Conservation (phyloP, 2,113 vertebrate species). For the Henicopernis longicauda region DNA sequence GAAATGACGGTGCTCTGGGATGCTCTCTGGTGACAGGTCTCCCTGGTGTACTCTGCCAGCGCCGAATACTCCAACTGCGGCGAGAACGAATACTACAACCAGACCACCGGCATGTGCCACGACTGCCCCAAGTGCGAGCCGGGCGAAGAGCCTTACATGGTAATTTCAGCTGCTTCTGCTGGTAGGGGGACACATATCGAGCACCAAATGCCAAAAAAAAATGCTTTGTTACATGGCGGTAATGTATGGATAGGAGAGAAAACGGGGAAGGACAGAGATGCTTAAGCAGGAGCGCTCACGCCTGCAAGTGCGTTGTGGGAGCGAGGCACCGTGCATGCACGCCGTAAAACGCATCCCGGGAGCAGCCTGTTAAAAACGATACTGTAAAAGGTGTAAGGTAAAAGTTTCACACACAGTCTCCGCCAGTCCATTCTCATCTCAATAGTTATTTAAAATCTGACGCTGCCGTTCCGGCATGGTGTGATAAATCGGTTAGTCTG, state of each 20-base stretch:
- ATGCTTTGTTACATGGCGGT: not conserved
- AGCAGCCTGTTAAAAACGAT: not conserved
- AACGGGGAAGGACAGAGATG: not conserved
- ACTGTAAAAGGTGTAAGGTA: not conserved
- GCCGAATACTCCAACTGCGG: slow-evolving; percentile 91
- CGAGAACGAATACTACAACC: slow-evolving; percentile 96
- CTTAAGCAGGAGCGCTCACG: not conserved
- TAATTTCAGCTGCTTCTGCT: slow-evolving; percentile 62
- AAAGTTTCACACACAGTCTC: not conserved
- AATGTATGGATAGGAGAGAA: not conserved
- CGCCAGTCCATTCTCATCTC: not conserved
- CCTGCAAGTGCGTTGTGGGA: rapidly evolving
- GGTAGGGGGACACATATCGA: not conserved
- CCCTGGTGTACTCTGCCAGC: slow-evolving; percentile 76
- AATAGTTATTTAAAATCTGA: not conserved
- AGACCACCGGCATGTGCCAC: slow-evolving; percentile 89
- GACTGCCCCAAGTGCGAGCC: slow-evolving; percentile 92
- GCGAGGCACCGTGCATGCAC: rapidly evolving
- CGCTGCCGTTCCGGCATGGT: not conserved
- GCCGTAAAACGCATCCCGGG: not conserved
- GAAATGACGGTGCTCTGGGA: not conserved
- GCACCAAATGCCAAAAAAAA: not conserved
- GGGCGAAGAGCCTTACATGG: slow-evolving; percentile 93
- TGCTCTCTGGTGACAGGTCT: slow-evolving; percentile 75
- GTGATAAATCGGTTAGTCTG: not conserved